Conservation (phyloP, 2,113 vertebrate species). For the Bos taurus region DNA sequence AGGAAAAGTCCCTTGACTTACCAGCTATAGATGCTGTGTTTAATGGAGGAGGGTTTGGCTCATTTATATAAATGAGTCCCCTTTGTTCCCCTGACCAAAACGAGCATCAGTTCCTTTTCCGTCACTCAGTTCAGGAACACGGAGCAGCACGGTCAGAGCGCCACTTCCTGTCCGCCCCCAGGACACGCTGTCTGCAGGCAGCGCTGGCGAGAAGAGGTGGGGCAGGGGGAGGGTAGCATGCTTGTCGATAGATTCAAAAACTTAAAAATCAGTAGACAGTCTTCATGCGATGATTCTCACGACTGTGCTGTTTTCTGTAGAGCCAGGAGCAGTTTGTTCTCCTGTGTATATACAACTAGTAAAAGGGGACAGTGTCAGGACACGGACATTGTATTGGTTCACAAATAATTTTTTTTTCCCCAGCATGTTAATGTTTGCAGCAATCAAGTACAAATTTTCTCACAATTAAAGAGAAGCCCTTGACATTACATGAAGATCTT, state of each 20-base stretch:
- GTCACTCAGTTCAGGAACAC: neutral
- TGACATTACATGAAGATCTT: neutral
- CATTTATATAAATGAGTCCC: neutral
- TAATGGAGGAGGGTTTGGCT: neutral
- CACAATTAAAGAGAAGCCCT: neutral
- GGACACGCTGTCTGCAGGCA: neutral
- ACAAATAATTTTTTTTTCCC: too few relatives aligned
- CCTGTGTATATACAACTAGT: fast-evolving
- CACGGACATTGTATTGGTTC: neutral
- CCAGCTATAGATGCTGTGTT: neutral
- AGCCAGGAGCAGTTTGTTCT: neutral
- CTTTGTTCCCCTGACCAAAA: neutral
- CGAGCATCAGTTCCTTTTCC: fast-evolving
- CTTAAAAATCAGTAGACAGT: neutral
- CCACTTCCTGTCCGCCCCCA: neutral
- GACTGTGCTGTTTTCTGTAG: neutral
- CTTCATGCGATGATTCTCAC: neutral
- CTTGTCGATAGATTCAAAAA: neutral
- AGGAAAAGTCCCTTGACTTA: neutral
- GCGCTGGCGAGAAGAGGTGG: neutral
- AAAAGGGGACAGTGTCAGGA: neutral
- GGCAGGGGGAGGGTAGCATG: fast-evolving
- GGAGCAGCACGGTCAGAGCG: too few relatives aligned
- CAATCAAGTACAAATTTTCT: neutral
- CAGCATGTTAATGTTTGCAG: neutral